A percentile compares a stretch with the other conserved stretches of the same genome.
Evolutionary conservation across 2,888 invertebrate genomes (phyloP).

Genomic region (Sphecodes monilicornis): DNA sequence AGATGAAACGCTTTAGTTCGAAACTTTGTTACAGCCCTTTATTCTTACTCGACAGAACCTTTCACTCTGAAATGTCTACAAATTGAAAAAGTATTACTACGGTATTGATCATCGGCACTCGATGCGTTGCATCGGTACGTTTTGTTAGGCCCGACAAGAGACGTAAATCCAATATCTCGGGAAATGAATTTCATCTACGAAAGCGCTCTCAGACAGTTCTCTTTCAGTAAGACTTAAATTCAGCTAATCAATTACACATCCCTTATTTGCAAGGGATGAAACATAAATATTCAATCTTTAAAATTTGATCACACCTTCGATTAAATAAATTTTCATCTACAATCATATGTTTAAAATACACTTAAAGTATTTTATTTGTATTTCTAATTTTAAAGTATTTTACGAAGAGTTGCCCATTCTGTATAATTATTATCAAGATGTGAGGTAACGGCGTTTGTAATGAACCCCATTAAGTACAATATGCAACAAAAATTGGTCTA

Average conservation of each 20-base stretch:
- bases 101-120: neutral
- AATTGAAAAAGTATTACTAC: neutral
- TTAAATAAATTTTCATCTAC: too few relatives aligned
- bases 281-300: neutral
- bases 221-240: neutral
- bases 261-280: neutral
- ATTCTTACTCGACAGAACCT: neutral
- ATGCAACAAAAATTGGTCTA: too few relatives aligned
- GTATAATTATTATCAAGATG: too few relatives aligned
- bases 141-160: neutral
- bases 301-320: neutral
- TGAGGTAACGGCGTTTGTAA: too few relatives aligned
- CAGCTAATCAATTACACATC: neutral
- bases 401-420: too few relatives aligned
- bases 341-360: too few relatives aligned
- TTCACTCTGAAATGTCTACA: slow-evolving; percentile 3
- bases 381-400: too few relatives aligned
- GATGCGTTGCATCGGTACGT: too few relatives aligned
- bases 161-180: neutral
- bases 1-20: slow-evolving; percentile 45
- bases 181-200: neutral
- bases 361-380: too few relatives aligned
- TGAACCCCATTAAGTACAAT: too few relatives aligned
- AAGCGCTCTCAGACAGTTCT: neutral
- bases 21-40: slow-evolving; percentile 52